Percentiles rank a stretch among this genome's conserved stretches.
phyloP scores from a whole-genome alignment of 2,797 vertebrate genomes.

The Hydrophis major region DNA sequence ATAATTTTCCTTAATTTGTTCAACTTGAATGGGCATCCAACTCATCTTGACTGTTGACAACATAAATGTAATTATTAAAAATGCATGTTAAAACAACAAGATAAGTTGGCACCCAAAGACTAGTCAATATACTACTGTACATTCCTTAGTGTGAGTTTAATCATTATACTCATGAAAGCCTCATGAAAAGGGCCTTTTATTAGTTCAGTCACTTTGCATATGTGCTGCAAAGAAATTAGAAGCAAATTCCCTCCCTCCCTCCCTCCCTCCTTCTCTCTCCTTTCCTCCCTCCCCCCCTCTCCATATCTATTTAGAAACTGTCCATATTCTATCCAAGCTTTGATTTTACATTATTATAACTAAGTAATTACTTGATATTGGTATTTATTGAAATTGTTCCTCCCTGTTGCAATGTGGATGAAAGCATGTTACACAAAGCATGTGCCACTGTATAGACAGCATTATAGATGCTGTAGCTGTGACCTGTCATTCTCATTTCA shows the following conservation, averaged over 20 bases:
- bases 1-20: no score
- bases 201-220: neutral
- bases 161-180: neutral
- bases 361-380: neutral
- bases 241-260: neutral
- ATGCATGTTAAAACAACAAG: no score
- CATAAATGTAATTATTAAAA: no score
- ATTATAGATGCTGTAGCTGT: constrained; percentile 10
- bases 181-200: neutral
- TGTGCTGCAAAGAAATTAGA: neutral
- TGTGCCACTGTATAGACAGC: neutral
- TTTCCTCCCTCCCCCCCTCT: no score
- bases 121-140: neutral
- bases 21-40: no score
- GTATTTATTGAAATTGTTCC: neutral
- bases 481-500: constrained; percentile 11
- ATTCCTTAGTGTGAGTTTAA: neutral
- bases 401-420: neutral
- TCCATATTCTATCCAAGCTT: no score
- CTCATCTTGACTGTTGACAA: no score
- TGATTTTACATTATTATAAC: neutral
- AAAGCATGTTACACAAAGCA: neutral
- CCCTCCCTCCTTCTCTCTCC: no score
- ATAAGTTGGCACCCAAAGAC: no score
- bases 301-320: no score